phyloP scores from a whole-genome alignment of 2,888 invertebrate species.

The Folsomia candida region DNA sequence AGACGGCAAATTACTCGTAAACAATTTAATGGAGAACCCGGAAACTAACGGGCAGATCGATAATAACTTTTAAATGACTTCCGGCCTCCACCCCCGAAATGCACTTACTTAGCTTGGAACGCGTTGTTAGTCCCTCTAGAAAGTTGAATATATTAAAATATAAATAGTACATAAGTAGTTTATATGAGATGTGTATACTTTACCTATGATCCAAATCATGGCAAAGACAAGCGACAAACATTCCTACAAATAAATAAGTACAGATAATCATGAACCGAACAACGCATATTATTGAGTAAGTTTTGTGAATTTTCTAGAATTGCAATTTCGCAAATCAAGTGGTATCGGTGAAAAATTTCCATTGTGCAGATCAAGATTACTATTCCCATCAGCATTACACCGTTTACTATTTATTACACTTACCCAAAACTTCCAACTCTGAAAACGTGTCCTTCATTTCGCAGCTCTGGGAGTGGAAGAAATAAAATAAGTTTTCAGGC shows the following conservation, averaged over 20 bases:
- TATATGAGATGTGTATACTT: neutral
- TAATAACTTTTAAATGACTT: neutral
- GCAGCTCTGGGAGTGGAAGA: slow-evolving; percentile 52
- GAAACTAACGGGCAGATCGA: neutral
- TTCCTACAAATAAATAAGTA: no score
- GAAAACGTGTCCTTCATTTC: slow-evolving; percentile 56
- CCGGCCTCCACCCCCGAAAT: neutral
- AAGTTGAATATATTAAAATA: neutral
- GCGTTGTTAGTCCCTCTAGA: slow-evolving; percentile 60
- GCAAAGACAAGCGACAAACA: slow-evolving; percentile 63
- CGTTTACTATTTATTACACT: no score
- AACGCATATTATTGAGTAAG: no score
- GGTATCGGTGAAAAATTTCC: no score
- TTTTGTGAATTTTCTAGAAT: no score
- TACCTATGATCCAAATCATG: slow-evolving; percentile 63
- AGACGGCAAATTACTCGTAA: neutral
- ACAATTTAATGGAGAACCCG: neutral
- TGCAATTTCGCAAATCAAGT: no score
- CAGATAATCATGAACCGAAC: no score
- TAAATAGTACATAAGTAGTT: neutral
- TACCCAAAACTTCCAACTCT: slow-evolving; percentile 57
- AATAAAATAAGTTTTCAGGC: neutral
- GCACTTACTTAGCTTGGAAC: slow-evolving; percentile 59
- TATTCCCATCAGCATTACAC: no score
- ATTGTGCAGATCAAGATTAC: no score